Conservation (phyloP, 2,797 vertebrate genomes). For the Margarornis squamiger region DNA sequence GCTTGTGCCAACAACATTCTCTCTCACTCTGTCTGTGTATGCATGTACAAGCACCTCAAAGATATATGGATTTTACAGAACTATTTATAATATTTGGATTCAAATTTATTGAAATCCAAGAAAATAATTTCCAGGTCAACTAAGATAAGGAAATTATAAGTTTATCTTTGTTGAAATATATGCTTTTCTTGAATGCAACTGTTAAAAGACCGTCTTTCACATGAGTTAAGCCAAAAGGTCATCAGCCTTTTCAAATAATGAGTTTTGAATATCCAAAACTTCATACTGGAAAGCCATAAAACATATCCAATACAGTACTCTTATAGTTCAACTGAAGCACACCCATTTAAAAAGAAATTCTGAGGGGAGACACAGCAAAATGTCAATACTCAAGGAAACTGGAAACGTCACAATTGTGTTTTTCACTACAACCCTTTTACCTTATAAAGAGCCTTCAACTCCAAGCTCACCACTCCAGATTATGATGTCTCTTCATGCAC, state of each 20-base stretch:
- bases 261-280: not conserved
- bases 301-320: not conserved
- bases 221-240: not conserved
- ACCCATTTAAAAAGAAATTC: not conserved
- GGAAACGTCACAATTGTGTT: rapidly evolving
- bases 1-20: not conserved
- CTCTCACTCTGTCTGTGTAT: not conserved
- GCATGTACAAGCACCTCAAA: not conserved
- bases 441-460: not conserved
- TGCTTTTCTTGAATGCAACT: not conserved
- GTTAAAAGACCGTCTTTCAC: not conserved
- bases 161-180: not conserved
- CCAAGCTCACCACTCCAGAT: not conserved
- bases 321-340: not conserved
- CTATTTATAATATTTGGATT: not conserved
- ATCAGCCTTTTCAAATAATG: not conserved
- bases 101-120: not conserved
- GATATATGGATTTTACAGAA: not conserved
- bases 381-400: not conserved
- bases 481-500: not conserved
- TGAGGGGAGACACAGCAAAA: not conserved
- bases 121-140: not conserved
- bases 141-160: not conserved
- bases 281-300: not conserved
- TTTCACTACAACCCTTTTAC: not conserved